Evolutionary conservation across 2,797 vertebrate genomes (phyloP).

Genomic region (Selene dorsalis): DNA sequence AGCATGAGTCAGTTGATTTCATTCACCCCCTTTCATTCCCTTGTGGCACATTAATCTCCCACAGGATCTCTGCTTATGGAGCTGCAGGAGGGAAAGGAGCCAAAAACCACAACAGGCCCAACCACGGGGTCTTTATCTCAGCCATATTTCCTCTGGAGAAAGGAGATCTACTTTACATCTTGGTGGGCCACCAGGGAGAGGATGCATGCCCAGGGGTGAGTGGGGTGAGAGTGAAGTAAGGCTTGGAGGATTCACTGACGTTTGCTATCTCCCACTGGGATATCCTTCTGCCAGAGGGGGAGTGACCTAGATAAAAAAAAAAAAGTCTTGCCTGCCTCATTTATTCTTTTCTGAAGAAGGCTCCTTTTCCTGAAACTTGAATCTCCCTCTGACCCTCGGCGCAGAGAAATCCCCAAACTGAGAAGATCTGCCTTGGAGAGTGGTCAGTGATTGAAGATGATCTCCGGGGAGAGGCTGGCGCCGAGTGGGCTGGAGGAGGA

Average conservation of each 20-base stretch:
- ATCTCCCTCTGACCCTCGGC: slow-evolving; percentile 10
- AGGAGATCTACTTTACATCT: slow-evolving; percentile 89
- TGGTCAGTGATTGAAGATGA: slow-evolving; percentile 89
- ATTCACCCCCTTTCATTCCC: slow-evolving; percentile 27
- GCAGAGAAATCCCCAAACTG: slow-evolving; percentile 87
- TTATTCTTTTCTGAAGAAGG: slow-evolving; percentile 1
- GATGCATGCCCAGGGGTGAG: slow-evolving; percentile 93
- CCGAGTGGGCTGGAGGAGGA: slow-evolving; percentile 90
- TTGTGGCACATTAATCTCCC: slow-evolving; percentile 59
- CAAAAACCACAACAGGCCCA: slow-evolving; percentile 92
- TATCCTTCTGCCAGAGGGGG: background rate
- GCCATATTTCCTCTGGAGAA: slow-evolving; percentile 89
- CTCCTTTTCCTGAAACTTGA: slow-evolving; percentile 6
- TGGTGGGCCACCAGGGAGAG: slow-evolving; percentile 93
- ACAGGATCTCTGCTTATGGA: slow-evolving; percentile 92
- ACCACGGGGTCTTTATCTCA: slow-evolving; percentile 90
- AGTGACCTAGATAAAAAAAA: slow-evolving; percentile 16
- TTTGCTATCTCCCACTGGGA: slow-evolving; percentile 2
- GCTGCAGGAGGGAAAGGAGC: slow-evolving; percentile 92
- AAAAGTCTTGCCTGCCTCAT: background rate
- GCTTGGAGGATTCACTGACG: background rate
- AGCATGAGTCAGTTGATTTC: slow-evolving; percentile 25
- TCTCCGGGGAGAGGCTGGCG: slow-evolving; percentile 67
- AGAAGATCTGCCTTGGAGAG: slow-evolving; percentile 90
- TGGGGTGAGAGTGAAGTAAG: slow-evolving; percentile 14